These are phyloP conservation scores for Brienomyrus brachyistius DNA, from an alignment of 2,113 vertebrate genomes.

Conservation along the genomic window DNA sequence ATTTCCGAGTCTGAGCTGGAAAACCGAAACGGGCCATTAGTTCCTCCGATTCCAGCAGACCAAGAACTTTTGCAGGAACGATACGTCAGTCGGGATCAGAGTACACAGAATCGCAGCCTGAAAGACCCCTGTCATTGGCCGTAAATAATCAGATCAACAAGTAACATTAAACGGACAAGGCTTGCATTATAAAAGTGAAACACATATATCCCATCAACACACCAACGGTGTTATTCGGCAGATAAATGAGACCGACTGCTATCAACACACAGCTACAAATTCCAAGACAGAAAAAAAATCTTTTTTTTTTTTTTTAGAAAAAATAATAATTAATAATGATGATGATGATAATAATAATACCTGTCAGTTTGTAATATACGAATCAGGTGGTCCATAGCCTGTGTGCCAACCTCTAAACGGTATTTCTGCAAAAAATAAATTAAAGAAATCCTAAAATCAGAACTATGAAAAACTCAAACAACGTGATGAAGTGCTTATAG, in stretches of 20 bases:
- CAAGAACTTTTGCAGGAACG: neutral
- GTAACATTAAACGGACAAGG: neutral
- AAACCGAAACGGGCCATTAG: neutral
- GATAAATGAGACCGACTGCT: neutral
- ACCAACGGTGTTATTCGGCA: neutral
- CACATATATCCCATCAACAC: neutral
- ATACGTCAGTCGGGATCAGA: neutral
- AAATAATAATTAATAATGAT: too few species aligned
- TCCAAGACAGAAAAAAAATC: neutral
- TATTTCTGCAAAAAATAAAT: conserved; percentile 70
- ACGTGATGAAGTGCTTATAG: neutral
- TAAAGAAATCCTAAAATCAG: neutral
- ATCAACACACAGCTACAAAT: neutral
- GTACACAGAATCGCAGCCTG: neutral
- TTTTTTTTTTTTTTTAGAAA: too few species aligned
- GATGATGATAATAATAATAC: conserved; percentile 45
- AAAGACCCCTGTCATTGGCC: neutral
- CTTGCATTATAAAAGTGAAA: neutral
- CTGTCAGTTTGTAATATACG: conserved; percentile 89
- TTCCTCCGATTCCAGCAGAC: neutral
- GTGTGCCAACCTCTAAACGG: conserved; percentile 85
- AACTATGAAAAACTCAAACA: neutral
- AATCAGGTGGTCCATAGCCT: conserved; percentile 88
- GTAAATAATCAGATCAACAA: neutral
- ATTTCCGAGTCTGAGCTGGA: conserved; percentile 92